phyloP scores from a whole-genome alignment of 2,113 vertebrate genomes.

The Sialia sialis region DNA sequence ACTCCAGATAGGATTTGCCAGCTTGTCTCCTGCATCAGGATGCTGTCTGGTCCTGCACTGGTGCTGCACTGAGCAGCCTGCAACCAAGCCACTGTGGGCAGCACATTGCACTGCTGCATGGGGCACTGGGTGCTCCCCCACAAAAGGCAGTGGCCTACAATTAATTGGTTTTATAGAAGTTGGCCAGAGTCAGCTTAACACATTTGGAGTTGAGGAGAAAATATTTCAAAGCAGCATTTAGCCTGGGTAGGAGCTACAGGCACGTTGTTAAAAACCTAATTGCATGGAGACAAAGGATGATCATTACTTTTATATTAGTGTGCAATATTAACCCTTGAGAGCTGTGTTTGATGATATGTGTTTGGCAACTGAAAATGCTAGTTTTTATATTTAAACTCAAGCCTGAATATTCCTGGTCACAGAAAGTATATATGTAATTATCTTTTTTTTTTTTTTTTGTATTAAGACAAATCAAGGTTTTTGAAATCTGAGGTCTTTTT shows the following conservation, averaged over 20 bases:
- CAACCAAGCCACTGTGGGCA: accelerated
- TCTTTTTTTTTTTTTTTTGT: background rate
- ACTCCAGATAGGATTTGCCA: background rate
- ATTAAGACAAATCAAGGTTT: background rate
- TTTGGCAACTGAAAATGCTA: background rate
- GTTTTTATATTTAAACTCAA: background rate
- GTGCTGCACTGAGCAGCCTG: background rate
- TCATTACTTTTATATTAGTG: constrained; percentile 16
- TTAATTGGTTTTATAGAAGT: constrained; percentile 16
- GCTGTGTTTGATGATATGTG: background rate
- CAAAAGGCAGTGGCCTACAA: background rate
- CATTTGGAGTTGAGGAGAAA: background rate
- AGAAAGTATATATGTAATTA: background rate
- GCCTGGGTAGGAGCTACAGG: constrained; percentile 8
- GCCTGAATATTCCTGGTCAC: background rate
- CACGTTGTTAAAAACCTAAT: constrained; percentile 30
- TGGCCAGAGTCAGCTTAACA: background rate
- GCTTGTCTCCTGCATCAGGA: background rate
- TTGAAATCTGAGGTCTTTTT: background rate
- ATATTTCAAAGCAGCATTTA: constrained; percentile 40
- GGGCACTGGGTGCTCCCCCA: background rate
- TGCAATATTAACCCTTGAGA: constrained; percentile 28
- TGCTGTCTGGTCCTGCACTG: background rate
- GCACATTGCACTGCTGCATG: accelerated
- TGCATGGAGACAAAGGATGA: constrained; percentile 22